Evolutionary conservation across 1,140 invertebrate genomes (phyloP), one percentile per base, ranked within the genome.

Genomic region (Sesamia nonagrioides): DNA sequence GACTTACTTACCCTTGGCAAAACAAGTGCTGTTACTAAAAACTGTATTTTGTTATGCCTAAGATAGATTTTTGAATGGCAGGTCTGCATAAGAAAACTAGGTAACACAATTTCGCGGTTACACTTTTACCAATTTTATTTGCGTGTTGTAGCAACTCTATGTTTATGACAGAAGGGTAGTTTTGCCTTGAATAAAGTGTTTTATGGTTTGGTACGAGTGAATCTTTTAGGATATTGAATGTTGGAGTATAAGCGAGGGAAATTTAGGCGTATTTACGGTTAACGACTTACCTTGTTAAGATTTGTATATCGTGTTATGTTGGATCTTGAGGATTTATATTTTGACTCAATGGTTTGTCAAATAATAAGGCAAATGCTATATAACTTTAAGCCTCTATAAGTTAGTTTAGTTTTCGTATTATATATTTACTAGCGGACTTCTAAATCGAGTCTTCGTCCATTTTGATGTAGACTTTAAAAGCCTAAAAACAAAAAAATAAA

Each of bases 221-320:
- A 77, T 77, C 74, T 77, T 68, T 77, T 68, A 54, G 74, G 74
- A 42, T 77, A 77, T 77, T 77, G 74, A 77, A 77, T 77, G 74
- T 27, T 60, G 61, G 74, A 75, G 27, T 77, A 21, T 69, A 68
- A 68, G 74, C 61, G 60, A 68, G 48, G 18, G 45, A 77, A 63
- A 61, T 68, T 77, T 68, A 68, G 61, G 27, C 18, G 74, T 68
- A 77, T 77, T 77, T 77, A 48, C 37, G 74, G 61, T 61, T 77
- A 77, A 77, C 60, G 74, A 77, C 45, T 77, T 56, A 77, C 74
- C 74, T 77, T 77, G 74, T 77, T 68, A 77, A 68, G 61, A 54
- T 75, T 75, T 75, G 58, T 75, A 37, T 61, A 45, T 15, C 73
- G 33, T 75, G 56, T 75, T 60, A 61, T 60, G 15, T 48, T 35